Evolutionary conservation across 2,113 vertebrate genomes (phyloP).

Genomic region (Malaclemys terrapin): DNA sequence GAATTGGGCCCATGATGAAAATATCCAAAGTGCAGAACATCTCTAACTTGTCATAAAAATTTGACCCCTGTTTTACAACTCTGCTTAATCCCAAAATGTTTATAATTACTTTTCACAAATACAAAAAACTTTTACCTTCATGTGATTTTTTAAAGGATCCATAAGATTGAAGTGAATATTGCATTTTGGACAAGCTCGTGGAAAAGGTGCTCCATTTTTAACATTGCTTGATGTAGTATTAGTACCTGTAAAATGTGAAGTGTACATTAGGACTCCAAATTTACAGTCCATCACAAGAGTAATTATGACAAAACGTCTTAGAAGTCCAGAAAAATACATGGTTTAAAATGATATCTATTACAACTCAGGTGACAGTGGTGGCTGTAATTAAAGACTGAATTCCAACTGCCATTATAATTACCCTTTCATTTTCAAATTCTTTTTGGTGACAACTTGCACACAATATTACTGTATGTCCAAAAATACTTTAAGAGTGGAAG

Average conservation of each 20-base stretch:
- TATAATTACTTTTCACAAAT: not conserved
- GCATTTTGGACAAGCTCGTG: conserved; percentile 92
- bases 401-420: not conserved
- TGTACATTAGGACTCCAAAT: conserved; percentile 25
- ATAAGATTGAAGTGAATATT: conserved; percentile 89
- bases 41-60: not conserved
- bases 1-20: not conserved
- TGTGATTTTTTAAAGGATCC: conserved; percentile 89
- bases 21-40: not conserved
- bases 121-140: conserved; percentile 82
- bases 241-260: conserved; percentile 72
- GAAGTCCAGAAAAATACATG: not conserved
- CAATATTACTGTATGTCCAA: not conserved
- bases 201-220: conserved; percentile 88
- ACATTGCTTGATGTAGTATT: conserved; percentile 61
- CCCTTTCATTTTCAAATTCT: not conserved
- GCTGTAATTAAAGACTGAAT: not conserved
- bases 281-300: not conserved
- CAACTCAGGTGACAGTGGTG: not conserved
- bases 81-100: not conserved
- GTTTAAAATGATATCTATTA: not conserved
- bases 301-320: not conserved
- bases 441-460: not conserved
- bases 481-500: not conserved
- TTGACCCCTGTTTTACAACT: not conserved